These are phyloP conservation scores for Belgica antarctica DNA, from an alignment of 2,888 invertebrate species.

Conservation along the genomic window DNA sequence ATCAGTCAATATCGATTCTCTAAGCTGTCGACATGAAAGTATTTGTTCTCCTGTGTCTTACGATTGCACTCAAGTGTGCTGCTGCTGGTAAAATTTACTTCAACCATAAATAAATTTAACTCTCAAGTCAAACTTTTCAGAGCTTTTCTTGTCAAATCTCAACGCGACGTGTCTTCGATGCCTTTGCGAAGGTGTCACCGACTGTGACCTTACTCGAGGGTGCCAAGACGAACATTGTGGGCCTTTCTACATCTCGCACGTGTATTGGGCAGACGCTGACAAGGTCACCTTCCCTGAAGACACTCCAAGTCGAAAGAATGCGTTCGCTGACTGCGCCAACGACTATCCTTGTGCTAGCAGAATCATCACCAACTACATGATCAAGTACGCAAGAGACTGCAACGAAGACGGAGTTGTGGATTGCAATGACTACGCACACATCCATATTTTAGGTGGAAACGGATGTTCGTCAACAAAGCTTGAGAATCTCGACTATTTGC, in stretches of 20 bases:
- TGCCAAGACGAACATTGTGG: constrained; percentile 57
- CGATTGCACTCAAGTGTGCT: background rate
- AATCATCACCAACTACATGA: constrained; percentile 62
- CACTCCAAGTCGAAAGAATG: constrained; percentile 58
- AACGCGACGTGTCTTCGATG: constrained; percentile 60
- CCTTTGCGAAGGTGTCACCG: constrained; percentile 61
- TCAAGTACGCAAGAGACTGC: constrained; percentile 63
- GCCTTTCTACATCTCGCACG: constrained; percentile 62
- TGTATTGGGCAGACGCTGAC: constrained; percentile 67
- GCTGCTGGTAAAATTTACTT: background rate
- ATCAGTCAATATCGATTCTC: too few relatives aligned
- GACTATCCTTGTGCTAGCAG: constrained; percentile 61
- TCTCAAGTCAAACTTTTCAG: constrained; percentile 47
- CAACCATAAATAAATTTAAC: background rate
- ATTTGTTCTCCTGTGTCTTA: background rate
- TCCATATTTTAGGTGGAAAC: constrained; percentile 58
- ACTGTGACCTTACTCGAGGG: constrained; percentile 58
- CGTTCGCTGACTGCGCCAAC: constrained; percentile 64
- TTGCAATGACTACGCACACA: constrained; percentile 65
- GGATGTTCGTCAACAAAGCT: constrained; percentile 56
- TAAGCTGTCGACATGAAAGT: background rate
- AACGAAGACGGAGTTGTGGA: constrained; percentile 63
- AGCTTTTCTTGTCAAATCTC: constrained; percentile 56
- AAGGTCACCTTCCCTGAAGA: constrained; percentile 61
- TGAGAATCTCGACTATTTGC: background rate